Percentiles rank a stretch among this genome's conserved stretches.
Evolutionary conservation across 2,113 vertebrate species (phyloP).

Genomic region (Pterophyllum scalare): DNA sequence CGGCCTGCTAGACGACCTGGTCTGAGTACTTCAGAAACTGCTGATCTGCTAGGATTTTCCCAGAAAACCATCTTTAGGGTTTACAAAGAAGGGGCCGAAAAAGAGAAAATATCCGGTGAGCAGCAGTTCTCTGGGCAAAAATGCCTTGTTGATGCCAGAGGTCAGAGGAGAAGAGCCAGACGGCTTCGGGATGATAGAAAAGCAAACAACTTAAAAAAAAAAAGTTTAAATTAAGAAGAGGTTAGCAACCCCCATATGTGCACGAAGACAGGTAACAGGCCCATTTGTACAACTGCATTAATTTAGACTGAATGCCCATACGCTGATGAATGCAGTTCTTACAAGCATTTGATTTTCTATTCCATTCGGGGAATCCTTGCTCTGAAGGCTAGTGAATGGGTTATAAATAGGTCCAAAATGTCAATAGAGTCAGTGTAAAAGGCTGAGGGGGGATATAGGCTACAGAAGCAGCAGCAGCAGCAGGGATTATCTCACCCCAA

Average conservation of each 20-base stretch:
- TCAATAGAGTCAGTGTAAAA: conserved; percentile 26
- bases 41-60: not conserved
- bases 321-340: not conserved
- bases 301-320: not conserved
- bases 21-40: not conserved
- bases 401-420: conserved; percentile 55
- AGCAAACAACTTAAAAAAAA: not conserved
- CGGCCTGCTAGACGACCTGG: too few relatives aligned
- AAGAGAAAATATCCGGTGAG: not conserved
- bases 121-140: not conserved
- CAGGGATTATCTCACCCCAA: conserved; percentile 60
- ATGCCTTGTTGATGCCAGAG: too few relatives aligned
- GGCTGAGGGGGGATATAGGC: conserved; percentile 15
- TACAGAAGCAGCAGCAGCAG: conserved; percentile 27
- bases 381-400: conserved; percentile 21
- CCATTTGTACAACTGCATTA: not conserved
- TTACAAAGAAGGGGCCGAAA: not conserved
- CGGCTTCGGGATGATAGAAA: too few relatives aligned
- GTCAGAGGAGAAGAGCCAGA: too few relatives aligned
- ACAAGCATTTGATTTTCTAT: conserved; percentile 2
- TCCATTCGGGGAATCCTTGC: conserved; percentile 31
- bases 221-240: too few relatives aligned
- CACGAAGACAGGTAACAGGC: not conserved
- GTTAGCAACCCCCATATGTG: not conserved
- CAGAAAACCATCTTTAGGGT: too few relatives aligned